Conservation (phyloP, 2,888 invertebrate species). For the Dromius quadrimaculatus region DNA sequence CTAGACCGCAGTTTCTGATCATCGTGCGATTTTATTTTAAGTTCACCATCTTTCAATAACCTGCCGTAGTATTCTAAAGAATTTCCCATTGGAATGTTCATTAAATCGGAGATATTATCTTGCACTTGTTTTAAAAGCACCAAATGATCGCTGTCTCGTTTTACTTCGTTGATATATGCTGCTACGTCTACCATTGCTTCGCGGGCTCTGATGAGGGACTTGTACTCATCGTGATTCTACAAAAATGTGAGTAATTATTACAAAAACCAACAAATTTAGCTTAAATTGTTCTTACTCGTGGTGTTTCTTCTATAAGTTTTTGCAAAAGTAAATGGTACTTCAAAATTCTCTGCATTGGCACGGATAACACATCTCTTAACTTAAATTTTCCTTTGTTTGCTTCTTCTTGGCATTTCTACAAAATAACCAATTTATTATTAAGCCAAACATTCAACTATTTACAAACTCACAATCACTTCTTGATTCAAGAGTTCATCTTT, state of each 20-base stretch:
- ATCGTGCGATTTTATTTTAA: constrained; percentile 90
- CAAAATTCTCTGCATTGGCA: constrained; percentile 98
- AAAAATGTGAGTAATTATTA: background rate
- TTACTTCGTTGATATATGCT: constrained; percentile 97
- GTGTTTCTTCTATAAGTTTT: constrained; percentile 88
- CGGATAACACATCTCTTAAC: constrained; percentile 93
- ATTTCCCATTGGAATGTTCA: constrained; percentile 83
- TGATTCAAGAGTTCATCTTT: constrained; percentile 76
- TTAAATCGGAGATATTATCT: constrained; percentile 82
- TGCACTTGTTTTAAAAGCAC: constrained; percentile 92
- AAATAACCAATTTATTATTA: constrained; percentile 21
- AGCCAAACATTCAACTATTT: constrained; percentile 1
- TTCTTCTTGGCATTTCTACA: constrained; percentile 89
- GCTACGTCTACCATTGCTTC: constrained; percentile 98
- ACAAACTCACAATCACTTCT: constrained; percentile 74
- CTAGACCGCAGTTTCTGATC: constrained; percentile 87
- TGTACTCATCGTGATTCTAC: constrained; percentile 85
- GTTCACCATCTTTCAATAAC: constrained; percentile 92
- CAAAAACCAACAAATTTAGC: background rate
- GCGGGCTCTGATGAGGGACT: constrained; percentile 85
- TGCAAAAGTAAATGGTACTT: constrained; percentile 96
- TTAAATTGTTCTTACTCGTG: constrained; percentile 75
- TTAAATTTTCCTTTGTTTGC: constrained; percentile 96
- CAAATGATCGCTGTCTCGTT: constrained; percentile 94
- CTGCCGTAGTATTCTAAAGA: constrained; percentile 91